A percentile compares a stretch with the other conserved stretches of the same genome.
Conservation (phyloP, 2,888 invertebrate genomes). For the Nematopogon swammerdamellus region DNA sequence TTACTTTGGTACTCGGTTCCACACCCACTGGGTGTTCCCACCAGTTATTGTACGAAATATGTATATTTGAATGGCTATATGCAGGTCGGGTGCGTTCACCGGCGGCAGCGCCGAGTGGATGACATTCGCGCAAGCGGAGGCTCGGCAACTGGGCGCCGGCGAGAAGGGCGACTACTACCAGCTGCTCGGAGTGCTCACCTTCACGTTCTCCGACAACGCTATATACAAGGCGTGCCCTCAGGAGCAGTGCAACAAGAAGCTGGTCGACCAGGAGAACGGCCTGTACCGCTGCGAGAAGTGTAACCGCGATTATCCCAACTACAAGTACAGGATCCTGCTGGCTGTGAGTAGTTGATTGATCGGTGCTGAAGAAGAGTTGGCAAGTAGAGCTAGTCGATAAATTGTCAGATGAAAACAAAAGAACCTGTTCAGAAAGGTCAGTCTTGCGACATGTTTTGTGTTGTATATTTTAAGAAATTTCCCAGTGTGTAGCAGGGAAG, state of each 20-base stretch:
- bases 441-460: no score
- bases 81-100: slow-evolving; percentile 36
- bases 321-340: slow-evolving; percentile 80
- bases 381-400: no score
- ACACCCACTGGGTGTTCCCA: no score
- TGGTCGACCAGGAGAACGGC: slow-evolving; percentile 84
- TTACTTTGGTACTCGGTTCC: no score
- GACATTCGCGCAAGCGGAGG: slow-evolving; percentile 71
- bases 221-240: slow-evolving; percentile 91
- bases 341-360: slow-evolving; percentile 56
- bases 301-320: slow-evolving; percentile 76
- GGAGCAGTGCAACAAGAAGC: slow-evolving; percentile 91
- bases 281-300: slow-evolving; percentile 96
- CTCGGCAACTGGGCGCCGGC: slow-evolving; percentile 65
- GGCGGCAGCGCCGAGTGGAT: slow-evolving; percentile 65
- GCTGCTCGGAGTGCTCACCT: slow-evolving; percentile 72
- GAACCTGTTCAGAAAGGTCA: no score
- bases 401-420: not conserved
- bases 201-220: slow-evolving; percentile 77
- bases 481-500: no score
- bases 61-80: no score
- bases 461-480: no score
- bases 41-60: no score
- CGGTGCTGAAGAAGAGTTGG: no score
- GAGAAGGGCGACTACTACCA: slow-evolving; percentile 83